Percentiles rank a stretch among this genome's conserved stretches.
phyloP scores from a whole-genome alignment of 1,140 invertebrate species.

The Oscheius sp. region DNA sequence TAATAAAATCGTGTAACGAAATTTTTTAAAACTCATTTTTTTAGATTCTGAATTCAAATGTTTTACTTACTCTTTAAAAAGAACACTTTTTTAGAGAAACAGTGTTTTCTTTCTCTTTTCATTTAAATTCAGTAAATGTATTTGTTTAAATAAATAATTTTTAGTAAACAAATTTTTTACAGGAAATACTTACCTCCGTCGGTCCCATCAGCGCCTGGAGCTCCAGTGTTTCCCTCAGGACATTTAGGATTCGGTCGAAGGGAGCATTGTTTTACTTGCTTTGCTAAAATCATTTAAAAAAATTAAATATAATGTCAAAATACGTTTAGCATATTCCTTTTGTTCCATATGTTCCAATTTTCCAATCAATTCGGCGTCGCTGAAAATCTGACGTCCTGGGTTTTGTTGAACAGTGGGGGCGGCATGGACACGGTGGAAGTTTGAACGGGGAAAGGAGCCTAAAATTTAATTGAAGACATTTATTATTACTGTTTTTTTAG shows the following conservation, averaged over 20 bases:
- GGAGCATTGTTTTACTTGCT: not conserved
- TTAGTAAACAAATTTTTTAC: no score
- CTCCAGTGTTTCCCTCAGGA: not conserved
- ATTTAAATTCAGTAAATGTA: no score
- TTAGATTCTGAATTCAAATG: no score
- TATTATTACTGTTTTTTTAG: no score
- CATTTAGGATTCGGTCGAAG: not conserved
- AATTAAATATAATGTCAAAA: no score
- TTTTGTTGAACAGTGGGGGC: not conserved
- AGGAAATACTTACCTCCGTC: not conserved
- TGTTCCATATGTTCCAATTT: not conserved
- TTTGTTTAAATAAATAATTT: no score
- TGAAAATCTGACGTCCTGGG: not conserved
- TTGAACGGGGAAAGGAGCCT: not conserved
- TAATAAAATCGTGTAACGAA: no score
- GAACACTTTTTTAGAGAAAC: no score
- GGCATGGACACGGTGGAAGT: not conserved
- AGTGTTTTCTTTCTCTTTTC: no score
- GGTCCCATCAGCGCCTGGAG: not conserved
- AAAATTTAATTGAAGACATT: not conserved
- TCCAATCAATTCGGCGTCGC: not conserved
- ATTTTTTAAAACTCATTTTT: no score
- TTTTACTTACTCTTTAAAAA: no score
- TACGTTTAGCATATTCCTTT: not conserved
- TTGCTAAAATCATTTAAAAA: no score